These are phyloP conservation scores for Nomada flava DNA, from an alignment of 2,888 invertebrate species.

Conservation along the genomic window DNA sequence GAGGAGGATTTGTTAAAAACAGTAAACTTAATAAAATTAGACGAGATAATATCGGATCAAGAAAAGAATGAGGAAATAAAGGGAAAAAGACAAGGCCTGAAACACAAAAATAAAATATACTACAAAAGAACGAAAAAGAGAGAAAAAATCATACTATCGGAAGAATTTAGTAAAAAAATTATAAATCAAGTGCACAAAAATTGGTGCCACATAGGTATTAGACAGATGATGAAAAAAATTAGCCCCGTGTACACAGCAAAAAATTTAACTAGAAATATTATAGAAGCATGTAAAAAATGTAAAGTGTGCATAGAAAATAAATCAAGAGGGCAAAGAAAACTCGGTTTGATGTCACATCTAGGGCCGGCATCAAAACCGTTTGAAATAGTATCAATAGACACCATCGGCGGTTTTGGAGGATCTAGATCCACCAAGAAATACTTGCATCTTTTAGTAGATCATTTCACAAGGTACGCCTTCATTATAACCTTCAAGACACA, in stretches of 20 bases:
- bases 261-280: neutral
- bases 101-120: neutral
- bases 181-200: slow-evolving; percentile 1
- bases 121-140: slow-evolving; percentile 6
- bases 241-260: slow-evolving; percentile 9
- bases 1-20: slow-evolving; percentile 54
- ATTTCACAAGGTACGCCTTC: slow-evolving; percentile 32
- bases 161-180: neutral
- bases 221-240: slow-evolving; percentile 3
- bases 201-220: slow-evolving; percentile 11
- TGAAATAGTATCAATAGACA: slow-evolving; percentile 21
- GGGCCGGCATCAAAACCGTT: slow-evolving; percentile 10
- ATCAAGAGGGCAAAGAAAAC: slow-evolving; percentile 1
- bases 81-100: neutral
- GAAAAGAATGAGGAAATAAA: slow-evolving; percentile 33
- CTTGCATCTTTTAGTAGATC: slow-evolving; percentile 23
- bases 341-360: slow-evolving; percentile 5
- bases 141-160: slow-evolving; percentile 14
- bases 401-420: slow-evolving; percentile 18
- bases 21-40: slow-evolving; percentile 59
- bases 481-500: slow-evolving; percentile 28
- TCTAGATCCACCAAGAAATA: slow-evolving; percentile 15
- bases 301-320: slow-evolving; percentile 4
- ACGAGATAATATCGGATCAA: slow-evolving; percentile 60
- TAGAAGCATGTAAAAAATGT: neutral